Conservation (phyloP, 1,140 invertebrate species). For the Drosophila erecta region DNA sequence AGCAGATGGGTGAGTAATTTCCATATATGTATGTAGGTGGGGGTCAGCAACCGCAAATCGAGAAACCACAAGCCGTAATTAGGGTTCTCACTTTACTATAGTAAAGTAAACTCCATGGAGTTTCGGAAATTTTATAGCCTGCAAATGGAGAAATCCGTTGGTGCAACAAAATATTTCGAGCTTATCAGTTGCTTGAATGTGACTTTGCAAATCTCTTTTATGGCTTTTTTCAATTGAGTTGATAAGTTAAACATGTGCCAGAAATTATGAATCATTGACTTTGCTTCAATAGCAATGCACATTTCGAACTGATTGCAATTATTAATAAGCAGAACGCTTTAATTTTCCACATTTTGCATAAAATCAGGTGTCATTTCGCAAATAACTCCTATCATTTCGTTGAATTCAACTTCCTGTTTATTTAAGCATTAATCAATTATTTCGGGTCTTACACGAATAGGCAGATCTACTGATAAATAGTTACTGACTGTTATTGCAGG, state of each 20-base stretch:
- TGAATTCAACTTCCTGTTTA: too few relatives aligned
- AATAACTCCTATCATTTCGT: too few relatives aligned
- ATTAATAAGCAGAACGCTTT: background rate
- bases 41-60: background rate
- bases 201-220: background rate
- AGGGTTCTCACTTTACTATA: background rate
- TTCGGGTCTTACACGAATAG: too few relatives aligned
- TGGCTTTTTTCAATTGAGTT: too few relatives aligned
- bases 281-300: background rate
- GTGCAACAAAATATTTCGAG: background rate
- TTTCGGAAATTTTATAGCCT: background rate
- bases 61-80: constrained; percentile 7
- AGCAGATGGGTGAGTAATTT: constrained; percentile 90
- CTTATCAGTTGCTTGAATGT: background rate
- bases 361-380: too few relatives aligned
- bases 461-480: too few relatives aligned
- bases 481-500: too few relatives aligned
- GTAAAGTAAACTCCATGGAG: background rate
- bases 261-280: background rate
- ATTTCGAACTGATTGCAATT: background rate
- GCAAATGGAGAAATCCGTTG: background rate
- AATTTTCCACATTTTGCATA: background rate
- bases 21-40: background rate
- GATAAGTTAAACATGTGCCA: too few relatives aligned
- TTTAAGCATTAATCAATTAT: too few relatives aligned